A percentile compares a stretch with the other conserved stretches of the same genome.
Conservation (phyloP, 2,888 invertebrate genomes). For the Macrophya annulata region DNA sequence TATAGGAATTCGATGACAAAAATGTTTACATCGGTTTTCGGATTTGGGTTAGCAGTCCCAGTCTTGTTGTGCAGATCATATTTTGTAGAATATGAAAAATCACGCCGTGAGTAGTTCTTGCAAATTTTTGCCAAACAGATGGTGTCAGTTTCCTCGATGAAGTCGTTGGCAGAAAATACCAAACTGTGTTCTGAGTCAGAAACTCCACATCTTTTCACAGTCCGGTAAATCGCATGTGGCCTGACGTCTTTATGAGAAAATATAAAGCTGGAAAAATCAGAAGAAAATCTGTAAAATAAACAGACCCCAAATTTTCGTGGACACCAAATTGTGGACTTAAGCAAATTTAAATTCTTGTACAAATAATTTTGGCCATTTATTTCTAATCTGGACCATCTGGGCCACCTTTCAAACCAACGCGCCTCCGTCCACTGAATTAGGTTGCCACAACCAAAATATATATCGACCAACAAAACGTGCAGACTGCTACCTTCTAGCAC, state of each 20-base stretch:
- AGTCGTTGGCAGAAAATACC: background rate
- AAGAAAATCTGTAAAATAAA: conserved; percentile 1
- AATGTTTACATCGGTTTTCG: background rate
- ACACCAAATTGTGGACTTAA: background rate
- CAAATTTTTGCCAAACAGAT: background rate
- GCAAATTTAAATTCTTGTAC: background rate
- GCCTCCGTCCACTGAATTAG: conserved; percentile 9
- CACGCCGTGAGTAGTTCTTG: conserved; percentile 1
- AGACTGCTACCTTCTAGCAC: conserved; percentile 3
- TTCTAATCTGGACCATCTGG: background rate
- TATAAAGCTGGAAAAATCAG: background rate
- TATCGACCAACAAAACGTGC: conserved; percentile 39
- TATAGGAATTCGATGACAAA: background rate
- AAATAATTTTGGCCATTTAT: conserved; percentile 4
- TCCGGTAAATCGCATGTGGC: background rate
- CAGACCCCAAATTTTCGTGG: background rate
- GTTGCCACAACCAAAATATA: background rate
- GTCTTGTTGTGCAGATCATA: background rate
- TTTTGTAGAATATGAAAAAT: background rate
- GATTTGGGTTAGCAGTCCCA: background rate
- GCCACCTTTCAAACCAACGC: background rate
- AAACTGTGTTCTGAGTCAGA: background rate
- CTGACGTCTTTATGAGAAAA: background rate
- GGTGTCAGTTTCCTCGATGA: background rate
- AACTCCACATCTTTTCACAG: background rate